Evolutionary conservation across 2,797 vertebrate genomes (phyloP), one percentile per base, ranked within the genome.

Genomic region (Sternotherus odoratus): DNA sequence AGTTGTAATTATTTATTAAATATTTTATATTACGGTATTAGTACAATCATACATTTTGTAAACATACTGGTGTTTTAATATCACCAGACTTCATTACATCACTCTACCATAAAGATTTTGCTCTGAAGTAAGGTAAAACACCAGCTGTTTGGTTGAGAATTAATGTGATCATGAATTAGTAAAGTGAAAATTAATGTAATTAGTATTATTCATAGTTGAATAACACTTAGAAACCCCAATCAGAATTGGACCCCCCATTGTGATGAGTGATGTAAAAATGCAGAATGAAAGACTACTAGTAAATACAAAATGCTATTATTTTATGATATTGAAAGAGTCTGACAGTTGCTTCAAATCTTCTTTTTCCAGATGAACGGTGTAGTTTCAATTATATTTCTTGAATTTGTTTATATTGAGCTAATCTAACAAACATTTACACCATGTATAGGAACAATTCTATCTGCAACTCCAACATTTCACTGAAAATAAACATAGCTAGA

Each of bases 121-220:
- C 60, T 92, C 60, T 53, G 86, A 93, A 23, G 56, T 77, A 63
- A 91, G 89, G 16, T 63, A 79, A 86, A 94, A 79, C 82, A 57
- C 53, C 91, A 95, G 88, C 49, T 93, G 85, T 92, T 92, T 77
- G 79, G 16, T 6, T 48, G 5, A 82, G 49, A 90, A 85, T 83
- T 80, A 82, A 17, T 49, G 13, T 5, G 28, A 60, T 80, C 57
- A 33, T 83, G 36, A 26, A 85, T 93, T 85, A 86, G 74, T 72
- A 83, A 91, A 91, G 87, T 51, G n/a, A 86, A 94, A 89, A 83
- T 85, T 90, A 96, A 90, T 94, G 36, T 54, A 69, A 12, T 82
- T 86, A 88, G 72, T 92, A 21, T 69, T 82, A 36, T n/a, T 74
- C 82, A 11, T 57, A 7, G 43, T 8, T 88, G 56, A 82, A 36